Evolutionary conservation across 2,113 vertebrate species (phyloP).

Genomic region (Casuarius casuarius): DNA sequence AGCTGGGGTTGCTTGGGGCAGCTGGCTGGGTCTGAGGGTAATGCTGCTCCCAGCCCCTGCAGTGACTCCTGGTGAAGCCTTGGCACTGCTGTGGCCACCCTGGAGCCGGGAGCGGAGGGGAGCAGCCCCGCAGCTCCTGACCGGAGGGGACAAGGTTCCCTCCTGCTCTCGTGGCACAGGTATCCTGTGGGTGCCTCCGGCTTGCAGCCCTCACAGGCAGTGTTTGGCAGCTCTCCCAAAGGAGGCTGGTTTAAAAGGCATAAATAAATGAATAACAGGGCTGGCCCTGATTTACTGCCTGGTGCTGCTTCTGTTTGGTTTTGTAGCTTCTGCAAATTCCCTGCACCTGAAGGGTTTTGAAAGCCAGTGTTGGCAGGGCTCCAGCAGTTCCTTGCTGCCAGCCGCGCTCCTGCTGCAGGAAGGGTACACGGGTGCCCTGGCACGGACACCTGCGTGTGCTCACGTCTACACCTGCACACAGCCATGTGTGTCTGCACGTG

Average conservation of each 20-base stretch:
- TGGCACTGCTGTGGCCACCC: no score
- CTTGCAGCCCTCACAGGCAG: background rate
- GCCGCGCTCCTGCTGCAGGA: background rate
- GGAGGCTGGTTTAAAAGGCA: background rate
- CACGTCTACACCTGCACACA: background rate
- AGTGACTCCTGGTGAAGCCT: no score
- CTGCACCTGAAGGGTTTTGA: background rate
- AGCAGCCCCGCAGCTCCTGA: background rate
- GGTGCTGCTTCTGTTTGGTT: background rate
- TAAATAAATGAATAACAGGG: background rate
- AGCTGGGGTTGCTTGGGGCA: no score
- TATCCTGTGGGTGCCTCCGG: background rate
- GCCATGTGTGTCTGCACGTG: background rate
- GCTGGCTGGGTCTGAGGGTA: no score
- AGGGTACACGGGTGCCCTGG: background rate
- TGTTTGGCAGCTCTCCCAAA: background rate
- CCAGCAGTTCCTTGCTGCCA: background rate
- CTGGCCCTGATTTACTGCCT: background rate
- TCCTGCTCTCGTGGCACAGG: background rate
- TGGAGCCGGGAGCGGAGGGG: background rate
- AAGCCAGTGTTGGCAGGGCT: background rate
- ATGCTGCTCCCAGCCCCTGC: no score
- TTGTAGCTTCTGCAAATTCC: background rate
- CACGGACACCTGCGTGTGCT: no score
- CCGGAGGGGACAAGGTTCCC: background rate